phyloP scores from a whole-genome alignment of 1,140 invertebrate genomes.

The Pachyrhynchus sulphureomaculatus region DNA sequence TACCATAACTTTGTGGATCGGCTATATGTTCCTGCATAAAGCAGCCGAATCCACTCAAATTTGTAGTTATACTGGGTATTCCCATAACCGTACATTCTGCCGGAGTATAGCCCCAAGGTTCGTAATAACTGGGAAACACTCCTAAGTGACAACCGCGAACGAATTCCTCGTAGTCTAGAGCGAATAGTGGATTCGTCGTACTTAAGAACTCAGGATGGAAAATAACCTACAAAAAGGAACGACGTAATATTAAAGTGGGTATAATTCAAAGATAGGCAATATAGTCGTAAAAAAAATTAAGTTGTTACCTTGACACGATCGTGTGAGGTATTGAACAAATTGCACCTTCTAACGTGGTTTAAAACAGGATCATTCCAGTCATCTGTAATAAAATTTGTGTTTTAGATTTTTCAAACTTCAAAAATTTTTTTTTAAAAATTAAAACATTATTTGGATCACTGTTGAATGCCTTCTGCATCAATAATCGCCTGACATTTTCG shows the following conservation, averaged over 20 bases:
- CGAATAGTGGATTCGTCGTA: slow-evolving; percentile 97
- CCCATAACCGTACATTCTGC: slow-evolving; percentile 99
- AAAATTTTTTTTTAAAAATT: too few species aligned
- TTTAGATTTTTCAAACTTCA: too few species aligned
- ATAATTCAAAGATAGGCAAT: too few species aligned
- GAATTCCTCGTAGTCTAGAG: slow-evolving; percentile 99
- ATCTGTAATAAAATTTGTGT: slow-evolving; percentile 55
- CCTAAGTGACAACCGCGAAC: slow-evolving; percentile 95
- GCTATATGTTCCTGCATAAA: slow-evolving; percentile 99
- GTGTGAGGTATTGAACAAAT: slow-evolving; percentile 91
- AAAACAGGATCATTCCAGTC: slow-evolving; percentile 93
- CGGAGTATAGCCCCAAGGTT: slow-evolving; percentile 99
- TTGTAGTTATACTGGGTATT: slow-evolving; percentile 65
- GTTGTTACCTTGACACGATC: slow-evolving; percentile 90
- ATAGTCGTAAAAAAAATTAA: neutral
- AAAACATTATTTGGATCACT: too few species aligned
- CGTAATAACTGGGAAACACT: slow-evolving; percentile 98
- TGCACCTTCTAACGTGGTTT: slow-evolving; percentile 81
- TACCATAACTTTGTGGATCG: slow-evolving; percentile 90
- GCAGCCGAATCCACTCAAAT: slow-evolving; percentile 94
- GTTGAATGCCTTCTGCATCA: too few species aligned
- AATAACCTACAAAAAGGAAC: too few species aligned
- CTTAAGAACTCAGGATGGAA: slow-evolving; percentile 99
- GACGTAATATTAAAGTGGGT: too few species aligned
- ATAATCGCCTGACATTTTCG: too few species aligned